phyloP scores from a whole-genome alignment of 2,797 vertebrate genomes.

The Scleropages formosus region DNA sequence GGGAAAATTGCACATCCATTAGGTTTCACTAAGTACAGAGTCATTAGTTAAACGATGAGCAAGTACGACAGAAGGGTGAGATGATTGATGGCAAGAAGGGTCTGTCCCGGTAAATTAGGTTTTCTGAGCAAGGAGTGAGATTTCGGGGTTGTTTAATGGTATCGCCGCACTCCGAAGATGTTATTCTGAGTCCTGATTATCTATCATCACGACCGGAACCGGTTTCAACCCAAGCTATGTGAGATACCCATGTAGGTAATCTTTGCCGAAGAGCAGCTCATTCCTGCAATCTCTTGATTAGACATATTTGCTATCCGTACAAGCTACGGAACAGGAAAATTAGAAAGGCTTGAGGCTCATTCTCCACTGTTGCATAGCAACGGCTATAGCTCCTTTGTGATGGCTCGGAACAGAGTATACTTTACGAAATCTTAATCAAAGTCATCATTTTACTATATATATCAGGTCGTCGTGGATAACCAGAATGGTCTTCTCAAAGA shows the following conservation, averaged over 20 bases:
- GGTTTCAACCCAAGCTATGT: constrained; percentile 11
- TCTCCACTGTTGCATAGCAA: neutral
- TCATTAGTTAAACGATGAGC: constrained; percentile 50
- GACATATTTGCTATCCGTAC: neutral
- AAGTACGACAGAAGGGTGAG: constrained; percentile 31
- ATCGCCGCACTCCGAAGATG: constrained; percentile 45
- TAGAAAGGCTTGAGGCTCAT: neutral
- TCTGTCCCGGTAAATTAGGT: constrained; percentile 32
- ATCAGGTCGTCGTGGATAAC: too few species aligned
- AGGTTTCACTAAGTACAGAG: constrained; percentile 42
- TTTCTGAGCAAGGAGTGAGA: constrained; percentile 37
- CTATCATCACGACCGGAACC: constrained; percentile 9
- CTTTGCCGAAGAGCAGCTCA: constrained; percentile 18
- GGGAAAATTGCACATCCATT: constrained; percentile 48
- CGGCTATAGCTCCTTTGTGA: neutral
- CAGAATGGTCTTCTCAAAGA: too few species aligned
- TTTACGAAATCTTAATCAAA: neutral
- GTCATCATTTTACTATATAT: too few species aligned
- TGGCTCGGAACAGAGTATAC: neutral
- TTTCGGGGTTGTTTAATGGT: constrained; percentile 42
- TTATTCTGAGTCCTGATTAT: constrained; percentile 37
- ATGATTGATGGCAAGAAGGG: constrained; percentile 49
- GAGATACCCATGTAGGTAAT: neutral
- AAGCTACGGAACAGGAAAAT: neutral
- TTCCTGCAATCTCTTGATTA: neutral